Percentiles rank a stretch among this genome's conserved stretches.
Evolutionary conservation across 2,888 invertebrate genomes (phyloP).

Genomic region (Amblyjoppa proteus): DNA sequence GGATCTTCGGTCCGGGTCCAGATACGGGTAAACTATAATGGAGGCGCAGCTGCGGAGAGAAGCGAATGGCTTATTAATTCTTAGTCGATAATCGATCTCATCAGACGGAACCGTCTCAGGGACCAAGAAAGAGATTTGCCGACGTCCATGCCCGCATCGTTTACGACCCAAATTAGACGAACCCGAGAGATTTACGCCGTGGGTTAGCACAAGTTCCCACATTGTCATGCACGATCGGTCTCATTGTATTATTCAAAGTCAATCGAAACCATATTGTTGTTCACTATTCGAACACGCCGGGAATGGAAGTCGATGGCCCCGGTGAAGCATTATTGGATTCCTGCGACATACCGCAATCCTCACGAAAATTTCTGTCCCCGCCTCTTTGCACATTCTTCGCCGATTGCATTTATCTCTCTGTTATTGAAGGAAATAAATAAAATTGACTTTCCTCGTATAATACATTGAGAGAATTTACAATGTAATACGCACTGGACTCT

Average conservation of each 20-base stretch:
- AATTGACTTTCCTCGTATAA: background rate
- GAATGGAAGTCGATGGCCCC: constrained; percentile 2
- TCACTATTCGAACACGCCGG: background rate
- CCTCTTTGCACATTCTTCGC: constrained; percentile 23
- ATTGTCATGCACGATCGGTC: constrained; percentile 13
- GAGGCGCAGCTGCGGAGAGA: background rate
- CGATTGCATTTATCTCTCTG: constrained; percentile 40
- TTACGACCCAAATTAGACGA: constrained; percentile 16
- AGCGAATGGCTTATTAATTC: constrained; percentile 32
- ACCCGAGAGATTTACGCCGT: constrained; percentile 5
- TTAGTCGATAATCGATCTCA: constrained; percentile 33
- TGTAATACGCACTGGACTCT: too few species aligned
- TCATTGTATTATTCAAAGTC: constrained; percentile 10
- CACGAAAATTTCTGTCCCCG: constrained; percentile 34
- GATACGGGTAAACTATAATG: background rate
- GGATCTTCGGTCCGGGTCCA: background rate
- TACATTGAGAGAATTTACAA: background rate
- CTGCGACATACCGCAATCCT: constrained; percentile 42
- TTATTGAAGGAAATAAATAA: constrained; percentile 1
- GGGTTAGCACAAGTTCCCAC: background rate
- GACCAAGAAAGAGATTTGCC: constrained; percentile 18
- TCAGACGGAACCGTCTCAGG: background rate
- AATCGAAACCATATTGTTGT: constrained; percentile 16
- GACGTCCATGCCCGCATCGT: constrained; percentile 16
- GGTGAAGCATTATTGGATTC: constrained; percentile 59